Percentiles rank a stretch among this genome's conserved stretches.
Evolutionary conservation across 2,888 invertebrate species (phyloP).

Genomic region (Apotomis betuletana): DNA sequence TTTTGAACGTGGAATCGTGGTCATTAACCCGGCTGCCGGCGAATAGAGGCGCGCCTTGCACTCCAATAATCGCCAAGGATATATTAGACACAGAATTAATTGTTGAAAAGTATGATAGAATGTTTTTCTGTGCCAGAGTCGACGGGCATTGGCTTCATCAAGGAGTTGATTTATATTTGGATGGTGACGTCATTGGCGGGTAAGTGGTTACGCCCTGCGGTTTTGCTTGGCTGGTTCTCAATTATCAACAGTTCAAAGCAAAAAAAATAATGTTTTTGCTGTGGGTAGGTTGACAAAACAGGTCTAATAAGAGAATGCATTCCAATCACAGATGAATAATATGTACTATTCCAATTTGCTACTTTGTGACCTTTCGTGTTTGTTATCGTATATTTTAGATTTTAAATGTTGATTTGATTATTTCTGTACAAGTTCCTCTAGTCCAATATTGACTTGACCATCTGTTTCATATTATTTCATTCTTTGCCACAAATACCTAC

Average conservation of each 20-base stretch:
- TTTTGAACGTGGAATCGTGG: conserved; percentile 62
- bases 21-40: conserved; percentile 67
- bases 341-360: background rate
- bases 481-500: background rate
- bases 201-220: conserved; percentile 44
- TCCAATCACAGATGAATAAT: too few relatives aligned
- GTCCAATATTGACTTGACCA: conserved; percentile 5
- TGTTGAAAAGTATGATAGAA: conserved; percentile 57
- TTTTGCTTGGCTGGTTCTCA: conserved; percentile 34
- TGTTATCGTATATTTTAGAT: too few relatives aligned
- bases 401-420: conserved; percentile 1
- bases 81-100: conserved; percentile 54
- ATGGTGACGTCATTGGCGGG: conserved; percentile 70
- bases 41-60: conserved; percentile 54
- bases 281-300: conserved; percentile 24
- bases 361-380: background rate
- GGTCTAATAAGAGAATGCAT: background rate
- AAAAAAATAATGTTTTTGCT: conserved; percentile 1
- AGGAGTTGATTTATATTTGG: conserved; percentile 73
- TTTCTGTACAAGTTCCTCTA: background rate
- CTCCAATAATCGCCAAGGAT: conserved; percentile 52
- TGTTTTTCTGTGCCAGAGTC: conserved; percentile 71
- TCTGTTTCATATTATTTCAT: background rate
- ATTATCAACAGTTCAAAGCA: background rate
- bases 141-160: conserved; percentile 69